Base-by-base conservation (phyloP, 2,888 invertebrate species). In the Synanthedon andrenaeformis region DNA sequence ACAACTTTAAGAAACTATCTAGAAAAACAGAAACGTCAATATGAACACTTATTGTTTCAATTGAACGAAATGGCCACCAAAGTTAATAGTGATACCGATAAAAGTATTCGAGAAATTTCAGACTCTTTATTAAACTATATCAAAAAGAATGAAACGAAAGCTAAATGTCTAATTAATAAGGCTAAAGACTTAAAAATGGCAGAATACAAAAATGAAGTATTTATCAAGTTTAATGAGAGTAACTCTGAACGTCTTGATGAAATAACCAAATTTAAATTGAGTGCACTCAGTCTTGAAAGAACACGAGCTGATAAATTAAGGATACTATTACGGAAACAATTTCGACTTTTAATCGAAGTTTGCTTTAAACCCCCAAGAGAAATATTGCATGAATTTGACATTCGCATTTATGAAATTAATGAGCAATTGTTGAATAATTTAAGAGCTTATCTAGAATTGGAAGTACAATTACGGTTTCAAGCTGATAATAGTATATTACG, bases 351-450 rank as follows among this genome's bases (percentile, higher is more conserved):
- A 3, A 62, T 84, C 13, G 59, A 63, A 28, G 59, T 78, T 52
- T 83, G 77, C 3, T 70, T 78, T 53, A 63, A 57, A 55, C 58
- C 76, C 19, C 81, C 80, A 0, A 76, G 73, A 62, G 71, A 77
- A 14, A 62, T 84, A 52, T 58, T 84, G 12, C 75, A 81, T 52
- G 74, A 81, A 50, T 82, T 84, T 57, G 84, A 85, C 64, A 69
- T 76, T 52, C 70, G 64, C 19, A 72, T 74, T n/a, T 82, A 78
- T 58, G 77, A 76, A 53, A 69, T 80, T 4, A 85, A 85, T 62
- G 80, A 84, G 58, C 84, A 85, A 58, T 61, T 84, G 48, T 53
- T 84, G 19, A 81, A 81, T 62, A 86, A 86, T 58, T 66, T 57
- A 8, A 70, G 78, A 59, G 79, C 80, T 6, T 82, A 77, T 57